A percentile compares a stretch with the other conserved stretches of the same genome.
Evolutionary conservation across 2,888 invertebrate genomes (phyloP).

Genomic region (Acanthacorydalis orientalis): DNA sequence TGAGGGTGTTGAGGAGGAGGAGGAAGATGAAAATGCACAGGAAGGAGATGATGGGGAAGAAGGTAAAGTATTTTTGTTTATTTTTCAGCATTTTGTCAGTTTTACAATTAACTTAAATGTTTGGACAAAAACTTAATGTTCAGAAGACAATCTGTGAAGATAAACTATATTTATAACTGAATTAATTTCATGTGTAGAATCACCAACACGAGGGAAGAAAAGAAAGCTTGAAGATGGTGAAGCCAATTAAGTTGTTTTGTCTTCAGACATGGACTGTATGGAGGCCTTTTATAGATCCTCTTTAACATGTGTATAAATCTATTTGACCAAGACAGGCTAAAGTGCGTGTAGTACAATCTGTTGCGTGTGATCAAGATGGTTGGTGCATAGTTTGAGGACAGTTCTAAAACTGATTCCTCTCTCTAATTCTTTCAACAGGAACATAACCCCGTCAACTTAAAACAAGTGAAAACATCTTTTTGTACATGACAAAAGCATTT

Average conservation of each 20-base stretch:
- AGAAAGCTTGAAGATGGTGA: constrained; percentile 53
- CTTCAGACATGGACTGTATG: constrained; percentile 3
- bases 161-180: too few species aligned
- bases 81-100: constrained; percentile 1
- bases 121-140: too few species aligned
- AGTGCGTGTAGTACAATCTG: not conserved
- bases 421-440: not conserved
- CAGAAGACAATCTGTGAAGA: too few species aligned
- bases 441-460: not conserved
- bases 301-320: not conserved
- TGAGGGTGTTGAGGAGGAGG: constrained; percentile 27
- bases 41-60: constrained; percentile 22
- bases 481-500: not conserved
- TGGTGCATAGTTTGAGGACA: too few species aligned
- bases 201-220: constrained; percentile 49
- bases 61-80: constrained; percentile 18
- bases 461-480: not conserved
- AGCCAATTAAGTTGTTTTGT: constrained; percentile 15
- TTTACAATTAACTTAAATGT: too few species aligned
- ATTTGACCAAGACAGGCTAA: not conserved
- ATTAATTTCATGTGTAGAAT: constrained; percentile 23
- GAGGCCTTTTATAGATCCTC: constrained; percentile 5
- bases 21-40: constrained; percentile 17
- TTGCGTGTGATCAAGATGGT: not conserved
- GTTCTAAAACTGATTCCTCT: too few species aligned